Evolutionary conservation across 2,113 vertebrate species (phyloP).

Genomic region (Pseudonaja textilis): DNA sequence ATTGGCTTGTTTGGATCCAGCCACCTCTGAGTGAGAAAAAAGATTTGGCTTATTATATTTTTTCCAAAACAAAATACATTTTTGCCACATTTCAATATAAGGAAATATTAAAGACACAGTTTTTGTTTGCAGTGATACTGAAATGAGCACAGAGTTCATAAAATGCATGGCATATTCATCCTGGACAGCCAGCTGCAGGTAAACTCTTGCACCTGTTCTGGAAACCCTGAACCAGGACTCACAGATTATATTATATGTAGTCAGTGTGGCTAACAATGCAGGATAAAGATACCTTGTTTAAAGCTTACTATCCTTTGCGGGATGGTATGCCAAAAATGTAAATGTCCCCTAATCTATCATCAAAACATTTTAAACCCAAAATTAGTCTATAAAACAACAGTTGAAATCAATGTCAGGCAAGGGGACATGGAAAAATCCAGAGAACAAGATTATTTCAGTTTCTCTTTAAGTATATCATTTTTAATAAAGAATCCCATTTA

Average conservation of each 20-base stretch:
- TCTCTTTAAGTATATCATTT: not conserved
- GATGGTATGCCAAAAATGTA: not conserved
- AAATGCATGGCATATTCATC: not conserved
- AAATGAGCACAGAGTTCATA: not conserved
- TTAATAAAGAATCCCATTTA: not conserved
- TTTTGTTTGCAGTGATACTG: not conserved
- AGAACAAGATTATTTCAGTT: not conserved
- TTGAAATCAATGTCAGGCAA: not conserved
- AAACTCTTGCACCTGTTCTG: not conserved
- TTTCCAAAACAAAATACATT: not conserved
- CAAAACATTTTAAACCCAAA: not conserved
- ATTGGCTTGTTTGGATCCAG: slow-evolving; percentile 97
- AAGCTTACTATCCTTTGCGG: not conserved
- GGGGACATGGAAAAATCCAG: not conserved
- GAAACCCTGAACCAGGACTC: not conserved
- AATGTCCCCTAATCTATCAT: not conserved
- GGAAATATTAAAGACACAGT: not conserved
- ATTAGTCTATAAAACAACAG: not conserved
- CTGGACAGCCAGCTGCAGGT: not conserved
- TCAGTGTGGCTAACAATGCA: not conserved
- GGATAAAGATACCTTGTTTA: not conserved
- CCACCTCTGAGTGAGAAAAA: slow-evolving; percentile 88
- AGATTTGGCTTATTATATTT: slow-evolving; percentile 40
- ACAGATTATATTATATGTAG: not conserved
- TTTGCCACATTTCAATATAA: not conserved